Base-by-base conservation (phyloP, 2,113 vertebrate species). In the Xiphorhynchus elegans region DNA sequence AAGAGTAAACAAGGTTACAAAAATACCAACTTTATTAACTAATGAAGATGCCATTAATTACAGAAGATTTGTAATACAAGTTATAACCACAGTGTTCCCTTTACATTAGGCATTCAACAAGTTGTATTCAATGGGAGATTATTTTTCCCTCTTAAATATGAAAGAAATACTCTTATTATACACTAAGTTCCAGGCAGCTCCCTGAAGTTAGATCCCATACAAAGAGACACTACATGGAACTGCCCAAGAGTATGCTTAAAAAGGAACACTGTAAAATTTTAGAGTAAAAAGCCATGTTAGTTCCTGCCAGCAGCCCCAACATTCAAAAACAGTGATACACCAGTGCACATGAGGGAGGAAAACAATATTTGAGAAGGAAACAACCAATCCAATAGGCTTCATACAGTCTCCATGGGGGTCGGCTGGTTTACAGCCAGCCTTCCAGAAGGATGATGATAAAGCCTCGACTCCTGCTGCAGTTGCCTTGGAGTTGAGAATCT, bases 1-100 rank as follows among this genome's bases (percentile, higher is more conserved):
- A 97, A 96, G 95, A 98, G 95, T 97, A 97, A 97, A 94, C 97
- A 97, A 94, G 95, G 95, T 97, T 98, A 98, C 97, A 98, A 98
- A 98, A 98, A 98, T 98, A 98, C 97, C 96, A 94, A 94, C 91
- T 98, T 97, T 97, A 97, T 96, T 95, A 94, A 92, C 93, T 96
- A 97, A 88, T 94, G 70, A 94, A 91, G 94, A 97, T 93, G 93
- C 84, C 52, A 35, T 97, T 97, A 97, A 96, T 97, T 97, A 98
- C 98, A 98, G 96, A 96, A 95, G 86, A 83, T 96, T 97, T 96
- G 64, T 97, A 96, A 91, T 97, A 97, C 93, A 97, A 89, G 81
- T 97, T 95, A 98, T 96, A 97, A 97, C 94, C 92, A 97, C 97
- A 96, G 97, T 97, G 97, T 97, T 96, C 96, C 96, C 78, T 92